Percentiles rank a stretch among this genome's conserved stretches.
Conservation (phyloP, 1,140 invertebrate species). For the Melanaphis sacchari region DNA sequence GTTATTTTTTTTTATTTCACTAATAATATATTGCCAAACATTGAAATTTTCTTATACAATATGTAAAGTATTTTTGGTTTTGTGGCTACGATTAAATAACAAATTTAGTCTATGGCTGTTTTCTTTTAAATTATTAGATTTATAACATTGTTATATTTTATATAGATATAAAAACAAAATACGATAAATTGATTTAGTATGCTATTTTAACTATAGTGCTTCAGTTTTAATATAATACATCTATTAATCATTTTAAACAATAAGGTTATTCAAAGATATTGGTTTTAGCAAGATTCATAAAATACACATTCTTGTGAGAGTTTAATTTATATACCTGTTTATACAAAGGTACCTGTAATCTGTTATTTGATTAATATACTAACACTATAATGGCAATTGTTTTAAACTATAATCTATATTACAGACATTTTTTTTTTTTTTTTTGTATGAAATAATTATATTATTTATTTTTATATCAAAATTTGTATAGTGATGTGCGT, state of each 20-base stretch:
- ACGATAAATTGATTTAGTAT: not conserved
- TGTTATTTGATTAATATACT: not conserved
- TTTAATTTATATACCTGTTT: not conserved
- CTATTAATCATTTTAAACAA: conserved; percentile 7
- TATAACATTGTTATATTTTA: not conserved
- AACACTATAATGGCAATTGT: not conserved
- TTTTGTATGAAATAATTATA: not conserved
- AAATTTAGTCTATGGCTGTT: not conserved
- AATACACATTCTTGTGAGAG: not conserved
- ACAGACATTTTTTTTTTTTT: not conserved
- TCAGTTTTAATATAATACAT: not conserved
- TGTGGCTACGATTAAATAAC: not conserved
- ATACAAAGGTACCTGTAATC: not conserved
- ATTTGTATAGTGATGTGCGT: not conserved
- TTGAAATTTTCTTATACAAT: not conserved
- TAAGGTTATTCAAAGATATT: not conserved
- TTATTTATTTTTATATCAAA: not conserved
- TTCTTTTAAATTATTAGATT: not conserved
- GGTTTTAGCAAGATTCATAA: not conserved
- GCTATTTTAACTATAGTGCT: not conserved
- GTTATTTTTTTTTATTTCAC: not conserved
- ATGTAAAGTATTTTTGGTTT: not conserved
- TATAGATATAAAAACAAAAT: not conserved
- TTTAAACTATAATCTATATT: not conserved
- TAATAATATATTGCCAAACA: not conserved